Evolutionary conservation across 2,113 vertebrate species (phyloP).

Genomic region (Ceyx margarethae): DNA sequence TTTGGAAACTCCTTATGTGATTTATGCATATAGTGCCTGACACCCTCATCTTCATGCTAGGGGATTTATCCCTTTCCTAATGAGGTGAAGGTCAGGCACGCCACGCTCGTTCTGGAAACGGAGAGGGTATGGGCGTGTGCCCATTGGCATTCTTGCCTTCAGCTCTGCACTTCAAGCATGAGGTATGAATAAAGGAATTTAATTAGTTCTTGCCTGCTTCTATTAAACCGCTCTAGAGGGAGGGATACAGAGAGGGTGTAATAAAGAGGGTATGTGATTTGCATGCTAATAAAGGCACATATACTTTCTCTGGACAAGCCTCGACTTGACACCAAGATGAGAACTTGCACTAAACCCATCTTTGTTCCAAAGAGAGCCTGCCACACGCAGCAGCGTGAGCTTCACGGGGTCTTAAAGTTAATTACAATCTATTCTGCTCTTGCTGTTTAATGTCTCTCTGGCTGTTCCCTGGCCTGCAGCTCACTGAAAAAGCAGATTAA

Average conservation of each 20-base stretch:
- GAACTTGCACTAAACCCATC: not conserved
- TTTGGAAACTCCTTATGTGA: constrained; percentile 30
- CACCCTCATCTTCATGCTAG: constrained; percentile 1
- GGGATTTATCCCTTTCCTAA: constrained; percentile 44
- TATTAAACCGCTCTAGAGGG: not conserved
- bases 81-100: constrained; percentile 36
- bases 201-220: constrained; percentile 45
- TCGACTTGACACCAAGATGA: constrained; percentile 18
- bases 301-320: constrained; percentile 35
- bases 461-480: constrained; percentile 5
- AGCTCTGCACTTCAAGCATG: constrained; percentile 14
- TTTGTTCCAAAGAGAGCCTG: not conserved
- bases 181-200: constrained; percentile 57
- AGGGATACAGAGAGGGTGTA: constrained; percentile 17
- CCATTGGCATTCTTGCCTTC: constrained; percentile 32
- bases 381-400: not conserved
- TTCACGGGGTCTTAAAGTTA: not conserved
- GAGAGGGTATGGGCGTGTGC: constrained; percentile 24
- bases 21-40: not conserved
- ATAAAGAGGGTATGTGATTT: constrained; percentile 41
- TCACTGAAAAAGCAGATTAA: not conserved
- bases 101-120: not conserved
- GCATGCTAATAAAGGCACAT: constrained; percentile 29
- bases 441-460: not conserved
- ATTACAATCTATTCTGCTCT: not conserved